Percentiles rank a stretch among this genome's conserved stretches.
Evolutionary conservation across 2,888 invertebrate species (phyloP).

Genomic region (Sicus ferrugineus): DNA sequence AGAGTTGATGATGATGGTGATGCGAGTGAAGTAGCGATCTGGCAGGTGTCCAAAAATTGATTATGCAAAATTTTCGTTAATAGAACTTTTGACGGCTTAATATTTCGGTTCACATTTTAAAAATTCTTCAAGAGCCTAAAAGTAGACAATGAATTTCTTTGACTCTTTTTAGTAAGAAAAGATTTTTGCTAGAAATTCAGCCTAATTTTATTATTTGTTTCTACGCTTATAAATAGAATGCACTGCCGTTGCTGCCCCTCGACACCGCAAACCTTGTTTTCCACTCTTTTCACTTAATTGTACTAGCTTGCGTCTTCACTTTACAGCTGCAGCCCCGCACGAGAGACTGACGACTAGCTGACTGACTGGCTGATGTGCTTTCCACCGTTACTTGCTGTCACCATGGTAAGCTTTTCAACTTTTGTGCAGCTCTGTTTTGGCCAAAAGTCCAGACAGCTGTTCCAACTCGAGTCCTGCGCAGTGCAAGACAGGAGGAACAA

Average conservation of each 20-base stretch:
- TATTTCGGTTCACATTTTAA: neutral
- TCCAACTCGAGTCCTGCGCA: constrained; percentile 51
- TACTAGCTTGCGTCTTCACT: too few relatives aligned
- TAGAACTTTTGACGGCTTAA: neutral
- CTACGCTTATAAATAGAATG: too few relatives aligned
- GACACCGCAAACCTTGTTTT: constrained; percentile 35
- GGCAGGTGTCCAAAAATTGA: constrained; percentile 30
- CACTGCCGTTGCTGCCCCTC: neutral
- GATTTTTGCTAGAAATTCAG: neutral
- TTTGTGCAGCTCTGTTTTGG: constrained; percentile 6
- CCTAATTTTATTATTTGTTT: too few relatives aligned
- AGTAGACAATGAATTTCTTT: constrained; percentile 12
- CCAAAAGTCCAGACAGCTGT: constrained; percentile 38
- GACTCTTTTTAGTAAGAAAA: too few relatives aligned
- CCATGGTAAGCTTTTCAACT: constrained; percentile 34
- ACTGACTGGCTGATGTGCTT: neutral
- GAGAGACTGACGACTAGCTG: neutral
- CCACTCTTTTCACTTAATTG: constrained; percentile 2
- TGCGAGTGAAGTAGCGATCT: neutral
- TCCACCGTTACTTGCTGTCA: neutral
- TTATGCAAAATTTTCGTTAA: constrained; percentile 16
- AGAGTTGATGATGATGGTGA: neutral
- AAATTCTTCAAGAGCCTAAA: constrained; percentile 4
- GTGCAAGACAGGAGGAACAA: too few relatives aligned
- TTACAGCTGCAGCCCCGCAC: neutral